These are phyloP conservation scores for Solenopsis fugax DNA, from an alignment of 1,140 invertebrate species.

Conservation along the genomic window DNA sequence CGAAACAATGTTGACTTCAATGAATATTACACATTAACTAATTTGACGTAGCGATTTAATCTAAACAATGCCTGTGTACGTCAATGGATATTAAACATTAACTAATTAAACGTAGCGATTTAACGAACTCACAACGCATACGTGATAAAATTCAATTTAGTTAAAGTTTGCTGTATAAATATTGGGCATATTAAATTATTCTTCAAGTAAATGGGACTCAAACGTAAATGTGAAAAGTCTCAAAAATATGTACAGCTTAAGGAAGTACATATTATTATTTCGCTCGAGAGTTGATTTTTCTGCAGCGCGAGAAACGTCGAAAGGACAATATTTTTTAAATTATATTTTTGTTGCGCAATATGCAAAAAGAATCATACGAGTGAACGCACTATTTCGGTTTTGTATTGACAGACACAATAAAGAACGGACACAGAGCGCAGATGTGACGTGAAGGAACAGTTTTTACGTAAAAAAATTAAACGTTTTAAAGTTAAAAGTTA, in stretches of 20 bases:
- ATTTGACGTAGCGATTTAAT: background rate
- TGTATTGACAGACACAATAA: background rate
- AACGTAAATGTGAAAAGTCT: background rate
- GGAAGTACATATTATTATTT: background rate
- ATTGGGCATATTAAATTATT: background rate
- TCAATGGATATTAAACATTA: background rate
- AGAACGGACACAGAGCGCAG: background rate
- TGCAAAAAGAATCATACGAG: background rate
- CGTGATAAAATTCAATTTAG: background rate
- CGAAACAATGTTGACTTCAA: background rate
- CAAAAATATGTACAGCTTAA: background rate
- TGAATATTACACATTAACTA: background rate
- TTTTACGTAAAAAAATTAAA: background rate
- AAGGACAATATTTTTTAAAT: background rate
- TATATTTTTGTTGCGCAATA: background rate
- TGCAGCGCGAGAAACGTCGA: background rate
- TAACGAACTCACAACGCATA: background rate
- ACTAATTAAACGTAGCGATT: background rate
- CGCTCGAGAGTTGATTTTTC: background rate
- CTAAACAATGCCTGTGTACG: background rate
- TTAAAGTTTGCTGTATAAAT: background rate
- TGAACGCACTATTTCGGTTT: constrained; percentile 13
- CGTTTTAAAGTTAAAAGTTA: too few relatives aligned
- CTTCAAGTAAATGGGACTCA: background rate
- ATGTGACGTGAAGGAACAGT: constrained; percentile 1